phyloP scores from a whole-genome alignment of 1,140 invertebrate genomes.

The Drosophila serrata region DNA sequence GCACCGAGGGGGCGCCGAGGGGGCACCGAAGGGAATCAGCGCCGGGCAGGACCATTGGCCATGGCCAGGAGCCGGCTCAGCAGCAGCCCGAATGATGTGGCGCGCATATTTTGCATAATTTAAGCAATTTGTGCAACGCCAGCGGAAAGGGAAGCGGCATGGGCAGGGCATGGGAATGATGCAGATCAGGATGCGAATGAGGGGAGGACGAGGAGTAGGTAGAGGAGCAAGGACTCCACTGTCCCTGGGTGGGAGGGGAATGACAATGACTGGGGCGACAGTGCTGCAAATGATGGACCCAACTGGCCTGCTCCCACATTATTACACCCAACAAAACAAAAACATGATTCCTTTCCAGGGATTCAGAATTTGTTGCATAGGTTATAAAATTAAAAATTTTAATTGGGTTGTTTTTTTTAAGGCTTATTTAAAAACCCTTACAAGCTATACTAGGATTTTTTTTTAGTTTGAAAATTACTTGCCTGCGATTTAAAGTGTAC shows the following conservation, averaged over 20 bases:
- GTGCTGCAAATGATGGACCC: conserved; percentile 27
- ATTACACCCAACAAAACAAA: conserved; percentile 37
- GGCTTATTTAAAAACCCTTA: not conserved
- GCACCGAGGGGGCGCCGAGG: too few relatives aligned
- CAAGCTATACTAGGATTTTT: not conserved
- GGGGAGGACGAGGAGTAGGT: not conserved
- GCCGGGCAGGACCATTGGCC: not conserved
- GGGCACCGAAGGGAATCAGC: conserved; percentile 16
- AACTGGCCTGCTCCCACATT: conserved; percentile 58
- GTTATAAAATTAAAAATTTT: not conserved
- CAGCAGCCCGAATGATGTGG: conserved; percentile 59
- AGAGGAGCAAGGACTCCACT: conserved; percentile 15
- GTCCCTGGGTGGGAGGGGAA: not conserved
- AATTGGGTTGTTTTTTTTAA: conserved; percentile 24
- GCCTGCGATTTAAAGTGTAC: conserved; percentile 15
- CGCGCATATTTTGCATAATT: conserved; percentile 84
- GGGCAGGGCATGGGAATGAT: not conserved
- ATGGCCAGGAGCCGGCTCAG: conserved; percentile 12
- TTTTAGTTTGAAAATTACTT: not conserved
- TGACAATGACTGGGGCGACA: conserved; percentile 46
- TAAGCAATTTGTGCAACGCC: conserved; percentile 80
- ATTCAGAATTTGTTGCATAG: not conserved
- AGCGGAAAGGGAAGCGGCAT: conserved; percentile 46
- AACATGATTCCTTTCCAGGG: too few relatives aligned
- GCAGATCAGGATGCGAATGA: not conserved